Evolutionary conservation across 2,113 vertebrate species (phyloP), one percentile per base, ranked within the genome.

Genomic region (Seriola quinqueradiata): DNA sequence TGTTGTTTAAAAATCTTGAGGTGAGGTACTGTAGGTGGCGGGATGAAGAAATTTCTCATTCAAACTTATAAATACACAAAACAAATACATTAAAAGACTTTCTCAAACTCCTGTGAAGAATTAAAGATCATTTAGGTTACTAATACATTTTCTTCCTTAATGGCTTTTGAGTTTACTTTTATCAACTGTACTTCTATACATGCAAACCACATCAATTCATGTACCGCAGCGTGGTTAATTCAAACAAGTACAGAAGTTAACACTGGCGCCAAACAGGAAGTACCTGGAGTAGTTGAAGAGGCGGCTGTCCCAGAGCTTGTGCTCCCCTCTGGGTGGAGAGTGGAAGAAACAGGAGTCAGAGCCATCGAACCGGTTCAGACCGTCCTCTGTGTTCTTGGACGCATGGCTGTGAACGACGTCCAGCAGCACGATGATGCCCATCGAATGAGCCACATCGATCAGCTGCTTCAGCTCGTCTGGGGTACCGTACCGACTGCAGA

Each of bases 381-480:
- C 98, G 54, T 99, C 98, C 66, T 98, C 97, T 0, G 96, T 97
- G 93, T 99, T 99, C 74, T 96, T 97, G 42, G 97, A 99, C 8
- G 98, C 98, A 5, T 99, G 98, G 80, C 98, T 99, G 85, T 99
- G 98, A 25, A 99, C 98, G 28, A 99, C 95, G 70, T 99, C 98
- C 25, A 99, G 93, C 36, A 99, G 94, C 63, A 99, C 97, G 8
- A 90, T 77, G 69, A 99, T 97, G 58, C 96, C 98, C 97, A 99
- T 95, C 0, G 97, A 97, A 84, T 99, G 98, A 67, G 98, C 98
- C 75, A 95, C 95, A 0, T 99, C 98, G 5, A 99, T 95, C 88
- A 99, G 93, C 86, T 97, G 95, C 90, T 98, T 99, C 85, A 99
- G 92, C 78, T 99, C 98, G 4, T 99, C 98, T 0, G 98, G 98